Evolutionary conservation across 2,113 vertebrate genomes (phyloP).

Genomic region (Mastomys coucha): DNA sequence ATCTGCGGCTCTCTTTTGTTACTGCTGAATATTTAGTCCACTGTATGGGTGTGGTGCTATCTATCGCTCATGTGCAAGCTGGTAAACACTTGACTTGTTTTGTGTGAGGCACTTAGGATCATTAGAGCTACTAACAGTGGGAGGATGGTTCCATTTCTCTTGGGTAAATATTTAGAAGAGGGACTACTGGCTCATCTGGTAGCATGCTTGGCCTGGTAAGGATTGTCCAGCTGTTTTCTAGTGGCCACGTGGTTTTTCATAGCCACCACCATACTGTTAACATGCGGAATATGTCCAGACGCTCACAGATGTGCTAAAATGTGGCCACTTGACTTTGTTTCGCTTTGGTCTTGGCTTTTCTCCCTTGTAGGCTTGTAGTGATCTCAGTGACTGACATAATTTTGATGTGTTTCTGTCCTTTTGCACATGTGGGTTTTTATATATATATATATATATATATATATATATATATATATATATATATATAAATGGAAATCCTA

Average conservation of each 20-base stretch:
- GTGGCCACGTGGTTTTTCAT: background rate
- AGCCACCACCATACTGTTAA: background rate
- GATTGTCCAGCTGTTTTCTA: background rate
- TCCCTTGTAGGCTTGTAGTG: background rate
- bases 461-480: too few species aligned
- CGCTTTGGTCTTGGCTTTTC: background rate
- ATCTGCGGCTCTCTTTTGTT: background rate
- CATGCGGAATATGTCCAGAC: rapidly evolving
- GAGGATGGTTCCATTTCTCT: conserved; percentile 39
- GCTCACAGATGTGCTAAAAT: background rate
- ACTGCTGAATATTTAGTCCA: background rate
- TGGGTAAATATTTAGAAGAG: background rate
- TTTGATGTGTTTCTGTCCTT: background rate
- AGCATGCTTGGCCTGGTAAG: background rate
- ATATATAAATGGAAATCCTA: conserved; percentile 34
- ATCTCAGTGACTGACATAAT: background rate
- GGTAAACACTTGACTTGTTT: background rate
- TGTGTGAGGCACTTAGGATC: background rate
- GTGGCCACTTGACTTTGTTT: background rate
- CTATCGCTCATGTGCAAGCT: background rate
- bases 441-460: too few species aligned
- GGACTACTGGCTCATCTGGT: background rate
- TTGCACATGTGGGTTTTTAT: background rate
- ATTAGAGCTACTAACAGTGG: background rate
- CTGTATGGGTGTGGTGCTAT: background rate